phyloP scores from a whole-genome alignment of 1,140 invertebrate species.

The Sitophilus oryzae region DNA sequence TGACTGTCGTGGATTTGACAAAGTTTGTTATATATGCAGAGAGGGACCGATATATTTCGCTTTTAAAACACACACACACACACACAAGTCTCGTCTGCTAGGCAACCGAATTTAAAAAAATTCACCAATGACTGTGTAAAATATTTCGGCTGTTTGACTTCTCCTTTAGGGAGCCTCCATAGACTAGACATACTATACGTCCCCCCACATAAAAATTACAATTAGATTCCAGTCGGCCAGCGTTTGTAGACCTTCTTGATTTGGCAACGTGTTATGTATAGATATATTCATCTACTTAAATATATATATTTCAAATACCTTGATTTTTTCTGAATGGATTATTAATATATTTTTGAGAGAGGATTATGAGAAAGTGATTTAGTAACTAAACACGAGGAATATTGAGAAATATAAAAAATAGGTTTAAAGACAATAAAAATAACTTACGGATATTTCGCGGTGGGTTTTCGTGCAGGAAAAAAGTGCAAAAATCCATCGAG shows the following conservation, averaged over 20 bases:
- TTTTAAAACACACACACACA: no score
- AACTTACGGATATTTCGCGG: no score
- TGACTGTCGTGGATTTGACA: no score
- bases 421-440: no score
- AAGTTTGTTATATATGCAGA: conserved; percentile 2
- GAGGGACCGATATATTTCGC: not conserved
- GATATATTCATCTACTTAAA: conserved; percentile 6
- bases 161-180: conserved; percentile 35
- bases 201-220: conserved; percentile 34
- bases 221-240: conserved; percentile 33
- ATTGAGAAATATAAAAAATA: no score
- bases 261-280: conserved; percentile 14
- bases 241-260: conserved; percentile 32
- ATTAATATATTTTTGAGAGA: no score
- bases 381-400: not conserved
- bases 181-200: conserved; percentile 29
- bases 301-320: no score
- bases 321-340: no score
- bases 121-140: conserved; percentile 35
- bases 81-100: no score
- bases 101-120: conserved; percentile 27
- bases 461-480: no score
- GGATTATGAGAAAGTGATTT: not conserved
- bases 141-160: conserved; percentile 35
- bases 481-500: no score